Conservation (phyloP, 2,113 vertebrate species). For the Pantherophis guttatus region DNA sequence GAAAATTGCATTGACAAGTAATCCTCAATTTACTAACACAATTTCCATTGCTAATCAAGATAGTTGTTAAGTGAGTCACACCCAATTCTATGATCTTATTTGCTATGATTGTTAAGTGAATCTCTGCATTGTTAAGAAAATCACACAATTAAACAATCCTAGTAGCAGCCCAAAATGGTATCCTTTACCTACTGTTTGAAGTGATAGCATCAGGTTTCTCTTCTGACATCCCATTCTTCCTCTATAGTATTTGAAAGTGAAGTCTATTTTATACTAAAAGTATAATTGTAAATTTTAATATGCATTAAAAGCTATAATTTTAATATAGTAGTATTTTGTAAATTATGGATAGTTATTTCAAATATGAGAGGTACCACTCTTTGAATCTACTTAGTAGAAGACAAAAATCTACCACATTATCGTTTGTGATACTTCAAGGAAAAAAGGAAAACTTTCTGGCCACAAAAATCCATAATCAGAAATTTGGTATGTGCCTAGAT, state of each 20-base stretch:
- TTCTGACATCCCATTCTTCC: not conserved
- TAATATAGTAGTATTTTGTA: not conserved
- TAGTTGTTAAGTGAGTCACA: not conserved
- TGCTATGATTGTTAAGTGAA: not conserved
- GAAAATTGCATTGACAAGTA: not conserved
- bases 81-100: not conserved
- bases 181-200: not conserved
- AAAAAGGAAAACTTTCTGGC: not conserved
- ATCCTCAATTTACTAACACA: not conserved
- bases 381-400: not conserved
- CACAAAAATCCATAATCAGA: not conserved
- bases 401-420: not conserved
- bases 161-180: not conserved
- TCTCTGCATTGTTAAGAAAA: not conserved
- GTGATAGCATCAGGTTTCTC: not conserved
- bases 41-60: not conserved
- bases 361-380: not conserved
- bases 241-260: not conserved
- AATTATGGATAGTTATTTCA: not conserved
- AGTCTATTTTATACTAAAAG: not conserved
- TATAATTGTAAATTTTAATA: not conserved
- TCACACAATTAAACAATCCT: not conserved
- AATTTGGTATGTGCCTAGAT: not conserved
- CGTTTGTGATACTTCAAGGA: not conserved
- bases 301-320: not conserved